These are phyloP conservation scores for Calliopsis andreniformis DNA, from an alignment of 1,140 invertebrate genomes.

Conservation along the genomic window DNA sequence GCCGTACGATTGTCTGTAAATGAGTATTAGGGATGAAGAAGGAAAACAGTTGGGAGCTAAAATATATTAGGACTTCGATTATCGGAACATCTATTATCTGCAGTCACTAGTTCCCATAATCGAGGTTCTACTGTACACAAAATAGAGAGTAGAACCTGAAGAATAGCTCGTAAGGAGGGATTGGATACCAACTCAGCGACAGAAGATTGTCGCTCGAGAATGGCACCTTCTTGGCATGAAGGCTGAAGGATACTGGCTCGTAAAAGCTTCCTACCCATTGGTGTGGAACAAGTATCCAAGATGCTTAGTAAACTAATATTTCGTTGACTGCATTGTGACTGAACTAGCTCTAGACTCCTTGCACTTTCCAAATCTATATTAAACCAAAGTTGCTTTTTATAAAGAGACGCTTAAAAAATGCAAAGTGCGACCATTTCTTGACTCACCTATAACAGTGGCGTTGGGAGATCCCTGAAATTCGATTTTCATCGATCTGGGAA, in stretches of 20 bases:
- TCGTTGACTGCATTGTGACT: constrained; percentile 76
- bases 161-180: constrained; percentile 80
- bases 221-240: constrained; percentile 84
- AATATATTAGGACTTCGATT: too few species aligned
- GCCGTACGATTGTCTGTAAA: constrained; percentile 80
- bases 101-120: too few species aligned
- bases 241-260: constrained; percentile 93
- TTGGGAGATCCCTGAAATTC: constrained; percentile 91
- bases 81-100: too few species aligned
- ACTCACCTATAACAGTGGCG: constrained; percentile 93
- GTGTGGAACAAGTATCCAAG: constrained; percentile 90
- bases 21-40: too few species aligned
- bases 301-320: constrained; percentile 86
- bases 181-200: constrained; percentile 88
- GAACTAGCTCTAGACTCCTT: constrained; percentile 88
- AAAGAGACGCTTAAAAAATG: too few species aligned
- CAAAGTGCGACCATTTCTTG: too few species aligned
- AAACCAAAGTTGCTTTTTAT: too few species aligned
- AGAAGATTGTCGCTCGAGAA: constrained; percentile 86
- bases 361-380: constrained; percentile 86
- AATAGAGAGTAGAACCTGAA: too few species aligned
- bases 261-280: constrained; percentile 88
- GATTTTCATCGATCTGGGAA: constrained; percentile 89
- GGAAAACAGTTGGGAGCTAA: too few species aligned
- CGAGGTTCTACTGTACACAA: too few species aligned